Evolutionary conservation across 2,888 invertebrate genomes (phyloP).

Genomic region (Thelaira solivaga): DNA sequence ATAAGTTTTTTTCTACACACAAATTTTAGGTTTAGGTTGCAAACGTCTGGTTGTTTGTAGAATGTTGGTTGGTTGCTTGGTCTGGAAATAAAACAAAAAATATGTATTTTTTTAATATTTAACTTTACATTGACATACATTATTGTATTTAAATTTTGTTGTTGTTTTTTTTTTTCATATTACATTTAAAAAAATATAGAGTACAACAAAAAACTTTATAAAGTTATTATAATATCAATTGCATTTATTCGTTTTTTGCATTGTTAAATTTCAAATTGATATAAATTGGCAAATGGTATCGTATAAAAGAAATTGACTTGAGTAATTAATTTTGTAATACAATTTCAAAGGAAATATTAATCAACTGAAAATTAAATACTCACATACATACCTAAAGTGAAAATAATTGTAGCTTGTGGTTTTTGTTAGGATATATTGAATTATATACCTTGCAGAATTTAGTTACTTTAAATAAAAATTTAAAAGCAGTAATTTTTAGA

Average conservation of each 20-base stretch:
- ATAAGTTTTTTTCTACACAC: constrained; percentile 18
- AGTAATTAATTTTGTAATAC: neutral
- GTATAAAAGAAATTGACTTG: constrained; percentile 21
- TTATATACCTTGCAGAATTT: neutral
- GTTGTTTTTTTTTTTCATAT: too few species aligned
- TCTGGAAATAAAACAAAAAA: constrained; percentile 37
- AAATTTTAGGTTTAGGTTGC: constrained; percentile 45
- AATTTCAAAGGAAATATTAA: constrained; percentile 42
- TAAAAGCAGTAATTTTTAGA: too few species aligned
- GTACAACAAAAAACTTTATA: constrained; percentile 8
- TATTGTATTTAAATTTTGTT: constrained; percentile 28
- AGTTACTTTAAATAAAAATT: neutral
- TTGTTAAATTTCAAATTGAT: constrained; percentile 19
- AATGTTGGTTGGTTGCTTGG: constrained; percentile 40
- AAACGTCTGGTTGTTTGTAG: constrained; percentile 19
- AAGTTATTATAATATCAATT: constrained; percentile 45
- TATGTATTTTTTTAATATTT: constrained; percentile 13
- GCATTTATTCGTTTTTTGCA: constrained; percentile 18
- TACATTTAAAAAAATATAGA: neutral
- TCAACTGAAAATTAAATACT: constrained; percentile 5
- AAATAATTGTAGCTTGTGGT: too few species aligned
- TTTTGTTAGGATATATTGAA: too few species aligned
- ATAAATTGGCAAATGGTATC: constrained; percentile 44
- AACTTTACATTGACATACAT: constrained; percentile 53
- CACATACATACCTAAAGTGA: too few species aligned